A percentile compares a stretch with the other conserved stretches of the same genome.
phyloP scores from a whole-genome alignment of 1,140 invertebrate species.

The Anastrepha obliqua region DNA sequence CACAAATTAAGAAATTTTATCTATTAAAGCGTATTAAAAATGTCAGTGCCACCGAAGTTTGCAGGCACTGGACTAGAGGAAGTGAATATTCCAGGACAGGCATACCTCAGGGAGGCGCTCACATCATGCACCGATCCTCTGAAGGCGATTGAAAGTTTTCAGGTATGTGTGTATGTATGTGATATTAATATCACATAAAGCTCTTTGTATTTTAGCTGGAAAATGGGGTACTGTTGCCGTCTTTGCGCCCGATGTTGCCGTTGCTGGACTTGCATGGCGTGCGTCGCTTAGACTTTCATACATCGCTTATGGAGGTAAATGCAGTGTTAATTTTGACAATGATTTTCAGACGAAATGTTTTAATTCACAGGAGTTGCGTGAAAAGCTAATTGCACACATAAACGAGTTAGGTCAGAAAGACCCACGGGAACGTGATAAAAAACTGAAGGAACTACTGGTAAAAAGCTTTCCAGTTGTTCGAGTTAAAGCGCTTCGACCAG shows the following conservation, averaged over 20 bases:
- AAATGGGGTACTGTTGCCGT: slow-evolving; percentile 95
- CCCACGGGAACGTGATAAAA: slow-evolving; percentile 86
- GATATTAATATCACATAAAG: slow-evolving; percentile 6
- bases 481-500: slow-evolving; percentile 93
- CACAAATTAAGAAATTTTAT: background rate
- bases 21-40: background rate
- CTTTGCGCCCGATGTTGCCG: slow-evolving; percentile 93
- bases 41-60: slow-evolving; percentile 65
- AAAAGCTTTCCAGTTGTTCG: slow-evolving; percentile 96
- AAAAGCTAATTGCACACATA: slow-evolving; percentile 91
- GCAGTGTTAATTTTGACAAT: background rate
- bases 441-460: slow-evolving; percentile 91
- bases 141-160: slow-evolving; percentile 98
- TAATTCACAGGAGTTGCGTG: slow-evolving; percentile 82
- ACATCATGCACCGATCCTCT: slow-evolving; percentile 97
- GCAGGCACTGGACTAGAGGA: slow-evolving; percentile 84
- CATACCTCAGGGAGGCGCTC: slow-evolving; percentile 90
- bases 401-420: slow-evolving; percentile 90
- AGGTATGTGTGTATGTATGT: slow-evolving; percentile 77
- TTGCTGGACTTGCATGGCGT: slow-evolving; percentile 95
- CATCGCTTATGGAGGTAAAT: slow-evolving; percentile 88
- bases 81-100: slow-evolving; percentile 92
- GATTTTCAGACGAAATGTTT: background rate
- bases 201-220: slow-evolving; percentile 78
- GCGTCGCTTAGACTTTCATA: slow-evolving; percentile 93